These are phyloP conservation scores for Ochropacha duplaris DNA, from an alignment of 2,888 invertebrate species.

Conservation along the genomic window DNA sequence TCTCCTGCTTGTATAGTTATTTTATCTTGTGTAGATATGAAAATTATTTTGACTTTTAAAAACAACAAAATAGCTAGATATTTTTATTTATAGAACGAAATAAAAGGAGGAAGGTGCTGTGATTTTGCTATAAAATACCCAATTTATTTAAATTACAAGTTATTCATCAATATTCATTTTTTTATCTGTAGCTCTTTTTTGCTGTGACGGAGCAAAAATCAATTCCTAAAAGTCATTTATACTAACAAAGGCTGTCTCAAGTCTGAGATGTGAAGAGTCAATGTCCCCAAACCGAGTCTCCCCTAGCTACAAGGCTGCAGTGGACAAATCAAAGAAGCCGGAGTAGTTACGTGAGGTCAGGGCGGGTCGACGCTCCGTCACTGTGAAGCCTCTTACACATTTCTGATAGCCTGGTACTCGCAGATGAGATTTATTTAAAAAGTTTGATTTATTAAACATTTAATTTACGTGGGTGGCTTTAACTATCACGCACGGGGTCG, in stretches of 20 bases:
- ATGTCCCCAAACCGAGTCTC: background rate
- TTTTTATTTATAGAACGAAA: too few species aligned
- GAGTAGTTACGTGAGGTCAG: constrained; percentile 11
- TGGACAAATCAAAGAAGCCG: background rate
- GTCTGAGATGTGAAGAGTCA: background rate
- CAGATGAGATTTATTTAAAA: background rate
- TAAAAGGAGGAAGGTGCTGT: too few species aligned
- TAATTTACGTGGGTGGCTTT: too few species aligned
- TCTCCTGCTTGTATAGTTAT: too few species aligned
- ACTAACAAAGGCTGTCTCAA: background rate
- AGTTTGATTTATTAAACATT: background rate
- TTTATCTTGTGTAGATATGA: background rate
- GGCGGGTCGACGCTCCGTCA: constrained; percentile 8
- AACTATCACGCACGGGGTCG: too few species aligned
- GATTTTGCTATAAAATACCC: too few species aligned
- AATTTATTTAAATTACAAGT: too few species aligned
- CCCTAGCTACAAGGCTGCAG: background rate
- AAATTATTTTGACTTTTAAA: too few species aligned
- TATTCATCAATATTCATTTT: too few species aligned
- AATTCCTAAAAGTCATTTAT: background rate
- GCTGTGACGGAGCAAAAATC: background rate
- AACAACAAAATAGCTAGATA: too few species aligned
- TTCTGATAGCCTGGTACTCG: constrained; percentile 15
- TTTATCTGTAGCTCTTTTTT: too few species aligned
- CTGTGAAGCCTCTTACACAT: constrained; percentile 13